Base-by-base conservation (phyloP, 2,888 invertebrate genomes). In the Apotomis capreana region DNA sequence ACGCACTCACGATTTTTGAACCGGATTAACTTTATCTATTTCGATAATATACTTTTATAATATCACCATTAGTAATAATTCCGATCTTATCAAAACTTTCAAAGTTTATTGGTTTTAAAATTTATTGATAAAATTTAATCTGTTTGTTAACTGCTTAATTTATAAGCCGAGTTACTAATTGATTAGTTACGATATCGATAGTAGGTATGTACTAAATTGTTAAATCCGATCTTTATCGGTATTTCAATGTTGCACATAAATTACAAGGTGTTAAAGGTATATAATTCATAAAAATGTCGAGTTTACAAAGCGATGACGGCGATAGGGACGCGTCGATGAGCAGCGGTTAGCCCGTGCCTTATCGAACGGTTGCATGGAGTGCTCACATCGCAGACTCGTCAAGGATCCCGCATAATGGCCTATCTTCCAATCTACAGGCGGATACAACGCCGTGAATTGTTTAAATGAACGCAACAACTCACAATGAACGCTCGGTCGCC, bases 381-480 rank as follows among this genome's bases (percentile, higher is more conserved):
- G 85, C 83, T 88, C 86, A 82, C 83, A 83, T 84, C 80, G 79
- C 78, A 83, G 81, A 82, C 83, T 86, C 83, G 86, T 87, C 84
- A 87, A 84, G 85, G 87, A 82, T 80, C 82, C 85, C 85, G 82
- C 84, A 86, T 86, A 88, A 88, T 87, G 80, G 83, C 77, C 76
- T 91, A 92, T 90, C 90, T 83, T 78, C 77, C 81, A 85, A 89
- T 90, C 89, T 87, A 87, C 86, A 83, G 78, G 75, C 78, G 78
- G 80, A 84, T 84, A 85, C 85, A 84, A 83, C 83, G 78, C 83
- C 87, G 89, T 88, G 89, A 88, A 89, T 89, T 87, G 90, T 89
- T 87, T 86, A 88, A 89, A 88, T 85, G 90, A 89, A 89, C 88
- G 87, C 87, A 87, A 87, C 89, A 87, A 87, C 87, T 87, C 87